Percentiles rank a stretch among this genome's conserved stretches.
These are phyloP conservation scores for Mixornis gularis DNA, from an alignment of 2,113 vertebrate species.

Conservation along the genomic window DNA sequence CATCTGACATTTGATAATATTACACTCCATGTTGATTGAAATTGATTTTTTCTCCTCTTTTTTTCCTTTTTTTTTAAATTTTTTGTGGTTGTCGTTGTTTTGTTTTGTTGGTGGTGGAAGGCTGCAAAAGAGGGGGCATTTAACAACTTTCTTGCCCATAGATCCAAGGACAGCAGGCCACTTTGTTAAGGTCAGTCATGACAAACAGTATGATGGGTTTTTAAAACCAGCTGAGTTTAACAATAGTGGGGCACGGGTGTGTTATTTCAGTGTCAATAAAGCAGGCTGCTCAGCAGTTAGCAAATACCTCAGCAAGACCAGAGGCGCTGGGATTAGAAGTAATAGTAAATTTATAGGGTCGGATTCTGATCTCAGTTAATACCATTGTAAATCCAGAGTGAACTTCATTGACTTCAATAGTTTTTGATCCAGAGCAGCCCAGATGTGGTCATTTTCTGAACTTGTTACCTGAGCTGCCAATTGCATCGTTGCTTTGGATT, in stretches of 20 bases:
- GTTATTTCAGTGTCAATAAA: conserved; percentile 68
- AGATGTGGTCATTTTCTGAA: neutral
- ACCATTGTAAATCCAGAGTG: neutral
- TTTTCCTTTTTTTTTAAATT: neutral
- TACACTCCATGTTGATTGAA: conserved; percentile 98
- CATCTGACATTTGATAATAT: conserved; percentile 99
- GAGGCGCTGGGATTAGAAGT: neutral
- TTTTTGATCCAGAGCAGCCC: conserved; percentile 11
- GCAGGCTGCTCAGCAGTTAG: conserved; percentile 42
- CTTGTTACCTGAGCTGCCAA: neutral
- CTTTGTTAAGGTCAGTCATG: conserved; percentile 74
- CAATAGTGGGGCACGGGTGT: conserved; percentile 42
- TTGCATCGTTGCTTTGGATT: neutral
- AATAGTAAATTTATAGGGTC: conserved; percentile 24
- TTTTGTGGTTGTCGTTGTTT: neutral
- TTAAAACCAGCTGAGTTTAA: conserved; percentile 71
- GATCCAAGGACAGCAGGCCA: conserved; percentile 82
- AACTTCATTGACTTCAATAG: conserved; percentile 15
- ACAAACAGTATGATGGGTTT: conserved; percentile 78
- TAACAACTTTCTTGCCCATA: conserved; percentile 86
- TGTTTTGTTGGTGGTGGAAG: conserved; percentile 17
- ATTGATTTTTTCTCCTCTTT: conserved; percentile 82
- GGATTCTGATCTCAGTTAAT: conserved; percentile 42
- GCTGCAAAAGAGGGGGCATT: conserved; percentile 65
- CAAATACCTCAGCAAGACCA: conserved; percentile 36